Evolutionary conservation across 2,888 invertebrate genomes (phyloP).

Genomic region (Nemoura dubitans): DNA sequence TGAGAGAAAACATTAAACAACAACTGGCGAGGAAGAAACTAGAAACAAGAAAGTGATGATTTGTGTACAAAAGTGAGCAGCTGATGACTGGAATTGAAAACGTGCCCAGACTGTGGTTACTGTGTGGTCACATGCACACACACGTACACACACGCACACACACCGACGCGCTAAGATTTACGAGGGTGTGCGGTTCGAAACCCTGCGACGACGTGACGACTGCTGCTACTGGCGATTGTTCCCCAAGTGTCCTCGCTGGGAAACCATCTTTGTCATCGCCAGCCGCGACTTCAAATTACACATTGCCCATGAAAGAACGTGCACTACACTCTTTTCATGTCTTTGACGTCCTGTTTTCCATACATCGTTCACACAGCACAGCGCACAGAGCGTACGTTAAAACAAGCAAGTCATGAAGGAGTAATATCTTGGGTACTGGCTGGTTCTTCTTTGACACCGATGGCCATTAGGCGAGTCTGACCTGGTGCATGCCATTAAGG

Average conservation of each 20-base stretch:
- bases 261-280: background rate
- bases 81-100: background rate
- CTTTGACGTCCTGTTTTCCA: background rate
- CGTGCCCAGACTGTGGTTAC: background rate
- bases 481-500: background rate
- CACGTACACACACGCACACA: background rate
- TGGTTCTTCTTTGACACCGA: background rate
- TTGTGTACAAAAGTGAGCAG: background rate
- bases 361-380: background rate
- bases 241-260: background rate
- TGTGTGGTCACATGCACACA: background rate
- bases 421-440: background rate
- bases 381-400: background rate
- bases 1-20: too few species aligned
- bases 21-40: background rate
- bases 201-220: background rate
- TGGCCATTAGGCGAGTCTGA: background rate
- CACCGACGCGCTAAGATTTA: background rate
- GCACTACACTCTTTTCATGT: background rate
- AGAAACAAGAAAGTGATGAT: background rate
- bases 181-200: background rate
- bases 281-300: background rate
- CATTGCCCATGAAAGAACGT: background rate
- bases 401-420: background rate
- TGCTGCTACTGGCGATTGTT: background rate